Conservation (phyloP, 2,888 invertebrate genomes). For the Muscina levida region DNA sequence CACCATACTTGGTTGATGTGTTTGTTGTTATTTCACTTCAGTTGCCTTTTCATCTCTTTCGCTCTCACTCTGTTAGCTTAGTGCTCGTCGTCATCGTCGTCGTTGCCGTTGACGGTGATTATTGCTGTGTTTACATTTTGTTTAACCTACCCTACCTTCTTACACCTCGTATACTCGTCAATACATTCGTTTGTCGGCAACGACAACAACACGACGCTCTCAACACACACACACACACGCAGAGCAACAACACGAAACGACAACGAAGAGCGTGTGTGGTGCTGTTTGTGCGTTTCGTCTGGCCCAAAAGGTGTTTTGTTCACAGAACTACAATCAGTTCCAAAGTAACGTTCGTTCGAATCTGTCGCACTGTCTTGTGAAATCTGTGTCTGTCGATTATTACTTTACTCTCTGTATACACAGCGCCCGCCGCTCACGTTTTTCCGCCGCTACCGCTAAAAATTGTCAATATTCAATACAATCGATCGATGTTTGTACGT, state of each 20-base stretch:
- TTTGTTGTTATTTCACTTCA: conserved; percentile 29
- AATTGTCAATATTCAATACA: too few species aligned
- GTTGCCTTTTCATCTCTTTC: conserved; percentile 40
- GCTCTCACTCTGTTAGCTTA: background rate
- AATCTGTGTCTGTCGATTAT: conserved; percentile 68
- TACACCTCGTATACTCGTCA: conserved; percentile 15
- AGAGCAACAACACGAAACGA: conserved; percentile 14
- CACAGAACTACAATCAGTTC: conserved; percentile 75
- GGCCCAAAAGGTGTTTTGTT: conserved; percentile 71
- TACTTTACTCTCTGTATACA: conserved; percentile 46
- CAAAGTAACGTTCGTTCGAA: conserved; percentile 79
- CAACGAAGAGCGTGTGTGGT: background rate
- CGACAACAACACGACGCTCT: background rate
- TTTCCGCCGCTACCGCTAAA: conserved; percentile 56
- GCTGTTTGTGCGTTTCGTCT: conserved; percentile 44
- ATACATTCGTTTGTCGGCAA: background rate
- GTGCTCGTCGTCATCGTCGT: background rate
- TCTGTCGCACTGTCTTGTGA: conserved; percentile 71
- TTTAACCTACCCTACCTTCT: conserved; percentile 24
- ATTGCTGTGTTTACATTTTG: conserved; percentile 31
- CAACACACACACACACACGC: conserved; percentile 1
- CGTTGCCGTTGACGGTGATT: conserved; percentile 38
- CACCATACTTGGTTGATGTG: conserved; percentile 48
- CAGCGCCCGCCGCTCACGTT: conserved; percentile 54
- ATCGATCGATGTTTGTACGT: conserved; percentile 48